phyloP scores from a whole-genome alignment of 2,888 invertebrate genomes.

The Spisula subtruncata region DNA sequence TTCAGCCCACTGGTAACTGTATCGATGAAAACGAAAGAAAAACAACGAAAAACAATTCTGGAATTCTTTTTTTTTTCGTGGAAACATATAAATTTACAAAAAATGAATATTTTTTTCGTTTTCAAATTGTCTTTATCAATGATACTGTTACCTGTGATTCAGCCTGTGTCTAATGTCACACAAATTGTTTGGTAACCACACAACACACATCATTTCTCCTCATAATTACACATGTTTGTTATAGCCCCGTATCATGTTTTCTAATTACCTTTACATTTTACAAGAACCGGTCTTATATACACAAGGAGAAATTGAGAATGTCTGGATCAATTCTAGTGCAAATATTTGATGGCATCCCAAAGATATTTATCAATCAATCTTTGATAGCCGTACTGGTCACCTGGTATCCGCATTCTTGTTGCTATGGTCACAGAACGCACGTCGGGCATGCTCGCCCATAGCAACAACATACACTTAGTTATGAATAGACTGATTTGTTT shows the following conservation, averaged over 20 bases:
- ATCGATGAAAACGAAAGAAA: too few species aligned
- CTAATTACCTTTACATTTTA: neutral
- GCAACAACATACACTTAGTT: neutral
- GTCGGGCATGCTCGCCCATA: neutral
- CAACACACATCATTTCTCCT: too few species aligned
- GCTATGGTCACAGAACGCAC: neutral
- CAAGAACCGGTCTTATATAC: conserved; percentile 11
- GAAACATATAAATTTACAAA: too few species aligned
- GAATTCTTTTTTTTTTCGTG: too few species aligned
- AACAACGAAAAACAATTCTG: too few species aligned
- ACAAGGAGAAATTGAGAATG: neutral
- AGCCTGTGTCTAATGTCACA: too few species aligned
- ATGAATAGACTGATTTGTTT: neutral
- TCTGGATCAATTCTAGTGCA: conserved; percentile 1
- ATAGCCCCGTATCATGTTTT: neutral
- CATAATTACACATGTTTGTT: neutral
- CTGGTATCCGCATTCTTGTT: neutral
- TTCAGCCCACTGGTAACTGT: too few species aligned
- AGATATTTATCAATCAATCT: conserved; percentile 19
- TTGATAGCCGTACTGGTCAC: neutral
- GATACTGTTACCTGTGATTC: too few species aligned
- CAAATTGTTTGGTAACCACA: too few species aligned
- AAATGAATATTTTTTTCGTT: too few species aligned
- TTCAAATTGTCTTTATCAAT: too few species aligned
- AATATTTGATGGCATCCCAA: neutral